Evolutionary conservation across 1,140 invertebrate genomes (phyloP), one percentile per base, ranked within the genome.

Genomic region (Eumaeus atala): DNA sequence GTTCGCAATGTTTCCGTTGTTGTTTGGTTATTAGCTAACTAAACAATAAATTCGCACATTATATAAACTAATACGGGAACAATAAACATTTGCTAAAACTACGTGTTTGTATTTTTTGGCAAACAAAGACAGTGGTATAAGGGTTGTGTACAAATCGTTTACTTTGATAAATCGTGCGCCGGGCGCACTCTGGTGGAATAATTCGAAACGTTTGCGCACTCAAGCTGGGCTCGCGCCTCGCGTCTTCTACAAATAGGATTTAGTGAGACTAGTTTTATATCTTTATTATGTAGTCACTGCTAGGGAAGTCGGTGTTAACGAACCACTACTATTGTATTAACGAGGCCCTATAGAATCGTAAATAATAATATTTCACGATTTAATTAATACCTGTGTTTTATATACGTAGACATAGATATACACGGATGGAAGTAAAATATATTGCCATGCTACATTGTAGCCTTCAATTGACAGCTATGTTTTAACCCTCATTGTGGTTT

Each of bases 111-210:
- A 64, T 61, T 67, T 72, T 68, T 67, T 62, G 56, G 61, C 62
- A 66, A 68, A 73, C 63, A 66, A 58, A 72, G 58, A 70, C 68
- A 70, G 63, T 62, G 52, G 59, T 66, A 64, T 62, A 67, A 66
- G 63, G 66, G 57, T 75, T 28, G 70, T 75, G 68, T 71, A 75
- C 68, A 84, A 79, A 79, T 79, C 72, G 74, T 80, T 79, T 79
- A 72, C 70, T 77, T 76, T 76, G 71, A 76, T 71, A 78, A 59
- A 69, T 59, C 62, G 70, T 66, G 61, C 59, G 62, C 62, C 56
- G 63, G 54, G 65, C 62, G 35, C 69, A 65, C 62, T 77, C 67
- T 67, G 50, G 56, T 69, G 77, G 72, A 83, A 81, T 76, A 76
- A 80, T 59, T 66, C 64, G 58, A 62, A 69, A 62, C 63, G 64